phyloP scores from a whole-genome alignment of 2,888 invertebrate genomes.

The Muschampia plurimacula region DNA sequence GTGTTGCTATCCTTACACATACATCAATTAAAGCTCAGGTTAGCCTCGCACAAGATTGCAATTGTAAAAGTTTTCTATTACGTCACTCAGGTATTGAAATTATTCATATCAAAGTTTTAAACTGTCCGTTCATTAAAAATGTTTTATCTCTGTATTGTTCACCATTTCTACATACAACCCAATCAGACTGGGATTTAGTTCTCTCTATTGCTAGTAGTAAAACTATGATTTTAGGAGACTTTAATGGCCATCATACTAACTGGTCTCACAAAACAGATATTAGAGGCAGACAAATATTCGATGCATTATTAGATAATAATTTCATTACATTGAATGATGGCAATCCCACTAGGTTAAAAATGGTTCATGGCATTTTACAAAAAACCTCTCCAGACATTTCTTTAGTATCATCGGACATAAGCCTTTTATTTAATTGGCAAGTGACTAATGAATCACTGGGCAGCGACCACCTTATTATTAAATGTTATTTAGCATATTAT shows the following conservation, averaged over 20 bases:
- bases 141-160: not conserved
- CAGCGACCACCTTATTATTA: not conserved
- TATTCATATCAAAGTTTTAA: not conserved
- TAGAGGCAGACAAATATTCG: not conserved
- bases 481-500: not conserved
- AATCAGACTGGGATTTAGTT: not conserved
- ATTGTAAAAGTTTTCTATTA: not conserved
- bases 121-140: not conserved
- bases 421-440: not conserved
- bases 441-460: not conserved
- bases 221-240: not conserved
- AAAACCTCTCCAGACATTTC: not conserved
- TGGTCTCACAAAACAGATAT: not conserved
- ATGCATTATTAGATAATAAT: not conserved
- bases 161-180: not conserved
- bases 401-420: not conserved
- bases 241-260: conserved; percentile 3
- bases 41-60: not conserved
- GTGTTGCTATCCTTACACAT: not conserved
- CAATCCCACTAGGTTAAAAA: not conserved
- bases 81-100: not conserved
- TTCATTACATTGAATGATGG: not conserved
- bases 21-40: not conserved
- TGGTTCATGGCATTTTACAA: not conserved
- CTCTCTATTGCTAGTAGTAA: not conserved